Base-by-base conservation (phyloP, 2,113 vertebrate genomes). In the Callochromis pleurospilus region DNA sequence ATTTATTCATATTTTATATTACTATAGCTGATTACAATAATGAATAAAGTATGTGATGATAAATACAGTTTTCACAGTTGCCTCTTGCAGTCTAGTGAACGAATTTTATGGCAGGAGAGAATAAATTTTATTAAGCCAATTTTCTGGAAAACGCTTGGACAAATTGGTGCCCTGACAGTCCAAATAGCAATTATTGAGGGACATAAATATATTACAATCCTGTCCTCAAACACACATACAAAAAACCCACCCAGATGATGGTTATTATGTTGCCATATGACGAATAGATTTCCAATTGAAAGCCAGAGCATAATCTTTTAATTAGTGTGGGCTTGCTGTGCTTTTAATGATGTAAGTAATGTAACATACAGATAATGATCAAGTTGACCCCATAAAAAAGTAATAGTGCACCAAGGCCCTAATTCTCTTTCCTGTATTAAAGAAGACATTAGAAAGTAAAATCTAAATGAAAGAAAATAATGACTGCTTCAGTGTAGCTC, bases 21-120 rank as follows among this genome's bases (percentile, higher is more conserved):
- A 29, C 40, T 82, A 33, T 40, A n/a, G n/a, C 21, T 92, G 80
- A 87, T 87, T 26, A 87, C 83, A 86, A 87, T 40, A 51, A 80
- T 17, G 6, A 75, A 42, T 79, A 82, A 82, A 42, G 86, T 83
- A 58, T 65, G n/a, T 55, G 51, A 80, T 60, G 86, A 81, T 56
- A 70, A n/a, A 85, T 85, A 88, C 53, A 80, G 19, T 80, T 88
- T 81, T 88, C 45, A 79, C 47, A 80, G 33, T 80, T 40, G 26
- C 15, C 29, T 36, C 55, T 24, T 80, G 38, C 68, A 68, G 11
- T 45, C 17, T 29, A 42, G 9, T 82, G 33, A 65, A 81, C 1
- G 2, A 84, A 68, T 81, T 62, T 45, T 33, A 62, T 29, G 9
- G 36, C 58, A 12, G 40, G 24, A 3, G 19, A 38, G 19, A 38